Base-by-base conservation (phyloP, 2,113 vertebrate species). In the Orcinus orca region DNA sequence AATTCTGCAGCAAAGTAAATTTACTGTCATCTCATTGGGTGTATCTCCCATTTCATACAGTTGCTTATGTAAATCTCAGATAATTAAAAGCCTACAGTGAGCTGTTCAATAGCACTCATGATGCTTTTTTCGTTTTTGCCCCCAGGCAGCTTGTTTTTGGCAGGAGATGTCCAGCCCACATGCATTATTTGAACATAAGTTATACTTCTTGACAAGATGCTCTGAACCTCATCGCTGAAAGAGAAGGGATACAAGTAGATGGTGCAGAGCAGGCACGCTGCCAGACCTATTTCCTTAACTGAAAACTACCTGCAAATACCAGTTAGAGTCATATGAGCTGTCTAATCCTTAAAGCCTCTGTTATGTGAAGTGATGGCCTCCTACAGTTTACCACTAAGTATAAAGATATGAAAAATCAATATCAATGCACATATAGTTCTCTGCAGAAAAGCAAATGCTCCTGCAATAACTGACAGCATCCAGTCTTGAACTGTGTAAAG, bases 1-100 rank as follows among this genome's bases (percentile, higher is more conserved):
- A 97, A 93, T 95, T 95, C 96, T 95, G 33, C 71, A 96, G 83
- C 93, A 93, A 90, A 97, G 95, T 93, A 97, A 97, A 98, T 97
- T 97, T 97, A 97, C 96, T 92, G 74, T 96, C 92, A 88, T 97
- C 96, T 97, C 97, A 97, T 97, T 96, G 96, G 97, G 80, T 85
- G 25, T 67, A 81, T 88, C 83, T 96, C 77, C 89, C 41, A 83
- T 93, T 98, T 92, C 92, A 17, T 95, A 65, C 92, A 90, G 80
- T 90, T 96, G 92, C 96, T 97, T 96, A 93, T 96, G 96, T 85
- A 97, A 96, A 98, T 95, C 92, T 95, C 92, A 96, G 83, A 96
- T 93, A 97, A 98, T 97, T 97, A 96, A 98, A 98, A 96, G 96
- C 93, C 94, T 79, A 84, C 80, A 77, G 76, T 73, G 86, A 93